Evolutionary conservation across 2,888 invertebrate species (phyloP), one percentile per base, ranked within the genome.

Genomic region (Resseliella maxima): DNA sequence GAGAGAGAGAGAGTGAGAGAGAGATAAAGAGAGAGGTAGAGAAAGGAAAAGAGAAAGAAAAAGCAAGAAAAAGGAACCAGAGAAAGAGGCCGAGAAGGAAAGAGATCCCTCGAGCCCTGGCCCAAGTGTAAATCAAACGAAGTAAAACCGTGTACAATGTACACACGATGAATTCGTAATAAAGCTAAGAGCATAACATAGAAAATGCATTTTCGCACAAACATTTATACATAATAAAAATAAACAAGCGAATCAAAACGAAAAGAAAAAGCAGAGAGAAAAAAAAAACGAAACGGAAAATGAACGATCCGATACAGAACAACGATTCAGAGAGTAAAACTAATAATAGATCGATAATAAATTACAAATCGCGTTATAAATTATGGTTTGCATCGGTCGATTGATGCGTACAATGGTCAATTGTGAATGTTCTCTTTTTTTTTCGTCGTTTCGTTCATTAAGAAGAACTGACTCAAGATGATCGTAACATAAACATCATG

Each of bases 341-440:
- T 72, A 72, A 72, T 72, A 72, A 31, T 72, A 72, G 72, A 72
- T 72, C 35, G 72, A 72, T 72, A 72, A 72, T 72, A 72, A 72
- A 72, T 72, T 72, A 72, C 72, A 72, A 72, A 72, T 72, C 35
- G 72, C 72, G 72, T 72, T 72, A 72, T 72, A 72, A 72, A 72
- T 72, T 72, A 72, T 72, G 72, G 72, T 72, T 59, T 10, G 12
- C 59, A 59, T n/a, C 12, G 24, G 27, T 35, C 72, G 72, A 72
- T 72, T 72, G 72, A 72, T 72, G 72, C 72, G 72, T 72, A 72
- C 72, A 35, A 72, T 15, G 72, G 31, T 31, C 2, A 15, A 5
- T 31, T 72, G 72, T 35, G 31, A 5, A 12, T 8, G 27, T 59
- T 2, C 59, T 8, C 3, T 3, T 59, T n/a, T 15, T 5, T 21